Evolutionary conservation across 2,888 invertebrate species (phyloP), one percentile per base, ranked within the genome.

Genomic region (Hirtodrosophila trivittata): DNA sequence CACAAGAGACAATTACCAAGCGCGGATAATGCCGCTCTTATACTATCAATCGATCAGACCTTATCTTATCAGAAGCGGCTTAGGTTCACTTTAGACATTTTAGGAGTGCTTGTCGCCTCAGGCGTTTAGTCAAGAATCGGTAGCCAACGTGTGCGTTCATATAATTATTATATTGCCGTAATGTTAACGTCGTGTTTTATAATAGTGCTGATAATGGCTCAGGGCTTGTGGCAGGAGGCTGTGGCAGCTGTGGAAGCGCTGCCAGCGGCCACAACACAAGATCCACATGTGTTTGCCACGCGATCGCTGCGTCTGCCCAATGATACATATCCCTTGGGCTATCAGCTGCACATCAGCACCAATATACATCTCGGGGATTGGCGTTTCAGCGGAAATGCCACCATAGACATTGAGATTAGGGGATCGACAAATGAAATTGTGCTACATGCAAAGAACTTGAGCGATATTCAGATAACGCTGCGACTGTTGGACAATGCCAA

Each of bases 281-380:
- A 21, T 7, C 58, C 33, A 0, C 25, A 14, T 6, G n/a, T n/a
- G n/a, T n/a, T n/a, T n/a, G n/a, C 46, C 0, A 12, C 4, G 5
- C 69, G 86, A 35, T 67, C 90, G 1, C 75, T 93, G 88, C 91
- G 92, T 18, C 91, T 94, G 54, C 94, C 94, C 0, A 91, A 91
- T 1, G 91, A 92, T 71, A 90, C 93, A 54, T 86, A 85, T 6
- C 94, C 94, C 0, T 63, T 87, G 26, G 92, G 92, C 77, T 94
- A 94, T 84, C 91, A 92, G 71, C 70, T 90, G 32, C 87, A 89
- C 42, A 77, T 91, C 6, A 59, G 57, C 18, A 90, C 74, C 6
- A 69, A 80, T 33, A 82, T 90, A 38, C 89, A 91, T 68, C 65
- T 67, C 18, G 83, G 81, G 1, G 70, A 71, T 0, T 73, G 73